A percentile compares a stretch with the other conserved stretches of the same genome.
phyloP scores from a whole-genome alignment of 2,888 invertebrate genomes.

The Mythimna lalbum region DNA sequence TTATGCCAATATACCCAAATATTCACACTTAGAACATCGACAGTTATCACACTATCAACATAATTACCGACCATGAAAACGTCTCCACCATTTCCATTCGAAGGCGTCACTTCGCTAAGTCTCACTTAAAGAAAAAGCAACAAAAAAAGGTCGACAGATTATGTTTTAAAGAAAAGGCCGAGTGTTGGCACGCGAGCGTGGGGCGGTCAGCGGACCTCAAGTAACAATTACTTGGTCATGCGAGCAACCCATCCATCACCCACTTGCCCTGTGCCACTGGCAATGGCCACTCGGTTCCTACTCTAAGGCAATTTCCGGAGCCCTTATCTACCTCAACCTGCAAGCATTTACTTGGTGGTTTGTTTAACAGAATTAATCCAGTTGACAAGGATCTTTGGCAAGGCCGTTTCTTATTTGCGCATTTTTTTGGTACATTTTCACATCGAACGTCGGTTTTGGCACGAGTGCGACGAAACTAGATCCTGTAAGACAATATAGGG shows the following conservation, averaged over 20 bases:
- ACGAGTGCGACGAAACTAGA: conserved; percentile 40
- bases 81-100: conserved; percentile 46
- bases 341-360: conserved; percentile 83
- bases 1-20: background rate
- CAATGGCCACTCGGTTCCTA: conserved; percentile 83
- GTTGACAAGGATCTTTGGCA: conserved; percentile 75
- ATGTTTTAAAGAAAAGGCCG: conserved; percentile 79
- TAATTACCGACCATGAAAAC: conserved; percentile 48
- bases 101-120: conserved; percentile 59
- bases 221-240: conserved; percentile 90
- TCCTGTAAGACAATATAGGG: conserved; percentile 16
- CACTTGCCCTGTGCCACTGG: conserved; percentile 82
- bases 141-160: conserved; percentile 78
- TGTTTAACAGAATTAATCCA: conserved; percentile 89
- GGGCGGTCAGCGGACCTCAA: conserved; percentile 80
- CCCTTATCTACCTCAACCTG: conserved; percentile 84
- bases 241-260: conserved; percentile 88
- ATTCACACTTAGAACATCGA: background rate
- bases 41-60: conserved; percentile 18
- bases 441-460: conserved; percentile 51
- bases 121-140: conserved; percentile 77
- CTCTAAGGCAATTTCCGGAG: conserved; percentile 89
- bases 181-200: conserved; percentile 79
- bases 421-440: conserved; percentile 58
- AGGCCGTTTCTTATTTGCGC: conserved; percentile 67